Evolutionary conservation across 2,113 vertebrate genomes (phyloP).

Genomic region (Sceloporus undulatus): DNA sequence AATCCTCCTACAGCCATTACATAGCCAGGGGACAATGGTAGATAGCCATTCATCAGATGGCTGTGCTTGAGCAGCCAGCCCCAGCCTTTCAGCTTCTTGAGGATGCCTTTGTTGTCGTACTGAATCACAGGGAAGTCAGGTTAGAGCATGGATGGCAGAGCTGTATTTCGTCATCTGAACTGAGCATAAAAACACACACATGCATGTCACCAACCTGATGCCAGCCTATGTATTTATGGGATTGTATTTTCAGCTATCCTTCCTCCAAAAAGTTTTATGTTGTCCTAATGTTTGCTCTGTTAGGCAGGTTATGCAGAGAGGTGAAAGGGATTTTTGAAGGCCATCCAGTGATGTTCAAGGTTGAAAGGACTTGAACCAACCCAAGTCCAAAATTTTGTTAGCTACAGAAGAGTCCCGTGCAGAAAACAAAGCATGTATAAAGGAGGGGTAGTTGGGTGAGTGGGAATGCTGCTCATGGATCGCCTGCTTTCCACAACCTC

Average conservation of each 20-base stretch:
- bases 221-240: not conserved
- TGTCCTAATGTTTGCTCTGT: not conserved
- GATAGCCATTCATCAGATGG: too few species aligned
- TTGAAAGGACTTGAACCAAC: not conserved
- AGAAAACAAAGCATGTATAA: not conserved
- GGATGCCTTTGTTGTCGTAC: too few species aligned
- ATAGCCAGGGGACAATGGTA: too few species aligned
- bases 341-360: not conserved
- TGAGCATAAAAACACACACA: too few species aligned
- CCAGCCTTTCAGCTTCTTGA: too few species aligned
- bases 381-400: not conserved
- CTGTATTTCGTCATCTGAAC: too few species aligned
- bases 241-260: not conserved
- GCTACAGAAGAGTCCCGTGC: too few species aligned
- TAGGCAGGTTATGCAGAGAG: not conserved
- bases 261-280: not conserved
- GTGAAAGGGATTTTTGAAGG: not conserved
- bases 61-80: too few species aligned
- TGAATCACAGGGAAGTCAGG: too few species aligned
- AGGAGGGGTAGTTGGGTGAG: not conserved
- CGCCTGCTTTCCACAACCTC: not conserved
- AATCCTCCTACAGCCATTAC: too few species aligned
- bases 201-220: too few species aligned
- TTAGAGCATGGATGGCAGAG: too few species aligned
- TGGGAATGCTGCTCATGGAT: not conserved